phyloP scores from a whole-genome alignment of 2,888 invertebrate genomes.

The Pinctada fucata region DNA sequence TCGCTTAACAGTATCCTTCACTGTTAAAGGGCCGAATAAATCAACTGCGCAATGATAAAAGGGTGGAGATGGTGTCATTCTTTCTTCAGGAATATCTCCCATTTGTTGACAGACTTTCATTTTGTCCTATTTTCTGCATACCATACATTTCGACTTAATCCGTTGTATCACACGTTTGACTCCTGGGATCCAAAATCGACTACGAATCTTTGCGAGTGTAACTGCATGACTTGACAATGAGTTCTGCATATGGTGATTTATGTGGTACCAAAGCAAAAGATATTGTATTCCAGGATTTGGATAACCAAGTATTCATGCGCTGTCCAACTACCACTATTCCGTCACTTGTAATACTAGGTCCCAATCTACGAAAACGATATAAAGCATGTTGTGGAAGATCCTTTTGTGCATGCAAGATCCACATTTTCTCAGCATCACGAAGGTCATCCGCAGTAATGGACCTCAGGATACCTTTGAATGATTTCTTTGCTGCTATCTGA shows the following conservation, averaged over 20 bases:
- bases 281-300: background rate
- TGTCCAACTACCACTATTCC: constrained; percentile 10
- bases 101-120: constrained; percentile 1
- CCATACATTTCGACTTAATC: background rate
- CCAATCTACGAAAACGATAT: background rate
- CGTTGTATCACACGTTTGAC: background rate
- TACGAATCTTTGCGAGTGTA: too few relatives aligned
- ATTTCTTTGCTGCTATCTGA: background rate
- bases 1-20: constrained; percentile 10
- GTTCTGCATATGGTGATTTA: background rate
- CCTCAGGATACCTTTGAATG: background rate
- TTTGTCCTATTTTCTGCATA: background rate
- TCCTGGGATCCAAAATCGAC: too few relatives aligned
- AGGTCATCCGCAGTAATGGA: background rate
- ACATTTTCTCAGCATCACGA: background rate
- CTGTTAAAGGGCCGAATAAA: constrained; percentile 12
- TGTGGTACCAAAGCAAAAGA: background rate
- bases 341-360: background rate
- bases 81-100: background rate
- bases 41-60: constrained; percentile 4
- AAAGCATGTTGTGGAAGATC: background rate
- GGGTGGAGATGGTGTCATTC: constrained; percentile 8
- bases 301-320: constrained; percentile 3
- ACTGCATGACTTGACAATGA: background rate
- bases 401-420: background rate